phyloP scores from a whole-genome alignment of 2,888 invertebrate genomes.

The Phyllotreta striolata region DNA sequence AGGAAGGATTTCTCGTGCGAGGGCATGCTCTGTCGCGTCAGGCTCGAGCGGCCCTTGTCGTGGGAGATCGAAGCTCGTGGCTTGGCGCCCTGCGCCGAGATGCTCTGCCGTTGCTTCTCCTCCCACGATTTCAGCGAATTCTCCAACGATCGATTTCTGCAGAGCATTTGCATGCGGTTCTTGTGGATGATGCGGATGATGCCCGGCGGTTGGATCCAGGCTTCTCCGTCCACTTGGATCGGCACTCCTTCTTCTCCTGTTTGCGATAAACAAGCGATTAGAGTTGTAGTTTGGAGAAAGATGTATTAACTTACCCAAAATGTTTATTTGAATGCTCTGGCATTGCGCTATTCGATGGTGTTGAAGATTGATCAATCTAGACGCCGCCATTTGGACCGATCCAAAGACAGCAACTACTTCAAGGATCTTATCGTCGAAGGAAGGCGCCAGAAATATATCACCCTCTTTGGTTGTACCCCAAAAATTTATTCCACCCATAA shows the following conservation, averaged over 20 bases:
- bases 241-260: constrained; percentile 87
- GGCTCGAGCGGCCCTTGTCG: constrained; percentile 57
- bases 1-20: constrained; percentile 58
- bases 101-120: constrained; percentile 76
- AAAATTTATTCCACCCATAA: constrained; percentile 98
- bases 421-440: constrained; percentile 94
- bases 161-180: constrained; percentile 96
- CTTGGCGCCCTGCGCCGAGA: constrained; percentile 62
- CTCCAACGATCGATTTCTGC: constrained; percentile 89
- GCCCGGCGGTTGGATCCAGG: constrained; percentile 97
- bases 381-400: constrained; percentile 97
- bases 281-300: neutral
- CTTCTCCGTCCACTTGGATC: constrained; percentile 96
- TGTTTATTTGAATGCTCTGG: constrained; percentile 94
- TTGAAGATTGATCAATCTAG: constrained; percentile 91
- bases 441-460: constrained; percentile 90
- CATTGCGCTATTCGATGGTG: constrained; percentile 98
- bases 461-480: constrained; percentile 96
- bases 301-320: constrained; percentile 69
- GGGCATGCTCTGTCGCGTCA: constrained; percentile 60
- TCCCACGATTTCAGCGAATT: constrained; percentile 89
- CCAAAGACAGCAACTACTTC: constrained; percentile 99
- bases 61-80: constrained; percentile 59
- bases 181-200: constrained; percentile 96
- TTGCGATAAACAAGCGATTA: constrained; percentile 11